Percentiles rank a stretch among this genome's conserved stretches.
phyloP scores from a whole-genome alignment of 2,113 vertebrate species.

The Nothocercus julius region DNA sequence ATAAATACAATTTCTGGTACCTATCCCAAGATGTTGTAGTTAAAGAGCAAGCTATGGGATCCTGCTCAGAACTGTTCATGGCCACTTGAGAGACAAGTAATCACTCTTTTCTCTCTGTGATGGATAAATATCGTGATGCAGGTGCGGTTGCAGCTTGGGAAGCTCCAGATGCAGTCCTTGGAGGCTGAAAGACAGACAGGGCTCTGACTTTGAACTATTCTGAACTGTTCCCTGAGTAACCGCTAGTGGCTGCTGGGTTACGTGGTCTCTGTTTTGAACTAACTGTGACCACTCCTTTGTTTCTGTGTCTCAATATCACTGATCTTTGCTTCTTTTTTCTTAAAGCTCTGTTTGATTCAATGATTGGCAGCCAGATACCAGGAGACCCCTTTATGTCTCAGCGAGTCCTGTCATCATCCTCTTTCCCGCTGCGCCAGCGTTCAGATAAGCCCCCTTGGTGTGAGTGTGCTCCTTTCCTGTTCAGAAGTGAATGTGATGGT shows the following conservation, averaged over 20 bases:
- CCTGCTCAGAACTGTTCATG: neutral
- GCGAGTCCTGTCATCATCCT: constrained; percentile 85
- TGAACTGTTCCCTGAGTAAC: neutral
- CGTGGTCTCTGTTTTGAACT: neutral
- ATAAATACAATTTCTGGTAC: neutral
- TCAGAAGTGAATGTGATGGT: neutral
- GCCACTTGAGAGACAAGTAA: neutral
- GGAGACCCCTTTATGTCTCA: constrained; percentile 89
- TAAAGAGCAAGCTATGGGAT: neutral
- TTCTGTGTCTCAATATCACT: neutral
- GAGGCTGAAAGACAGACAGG: neutral
- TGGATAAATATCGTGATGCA: accelerated
- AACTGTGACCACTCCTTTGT: neutral
- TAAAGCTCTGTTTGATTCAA: constrained; percentile 86
- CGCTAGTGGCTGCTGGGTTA: neutral
- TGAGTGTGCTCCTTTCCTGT: constrained; percentile 78
- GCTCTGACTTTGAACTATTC: neutral
- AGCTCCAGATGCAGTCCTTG: neutral
- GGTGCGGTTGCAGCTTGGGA: neutral
- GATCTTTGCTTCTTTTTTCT: neutral
- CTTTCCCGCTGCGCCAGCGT: constrained; percentile 82
- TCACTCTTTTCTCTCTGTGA: neutral
- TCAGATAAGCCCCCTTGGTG: constrained; percentile 95
- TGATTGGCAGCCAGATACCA: constrained; percentile 82
- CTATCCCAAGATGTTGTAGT: neutral